Evolutionary conservation across 1,140 invertebrate species (phyloP).

Genomic region (Drosophila neocordata): DNA sequence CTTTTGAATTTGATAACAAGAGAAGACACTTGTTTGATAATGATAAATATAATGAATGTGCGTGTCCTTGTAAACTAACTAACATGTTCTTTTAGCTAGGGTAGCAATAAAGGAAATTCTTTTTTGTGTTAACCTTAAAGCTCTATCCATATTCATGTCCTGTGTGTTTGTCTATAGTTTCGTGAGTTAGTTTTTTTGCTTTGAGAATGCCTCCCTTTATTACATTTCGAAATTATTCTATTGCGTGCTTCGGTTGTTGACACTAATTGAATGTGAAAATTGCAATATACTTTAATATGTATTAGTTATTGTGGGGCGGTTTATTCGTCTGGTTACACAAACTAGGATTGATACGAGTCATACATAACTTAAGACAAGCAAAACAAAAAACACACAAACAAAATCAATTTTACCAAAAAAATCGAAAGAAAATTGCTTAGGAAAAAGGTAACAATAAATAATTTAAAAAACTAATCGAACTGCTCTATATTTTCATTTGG

Average conservation of each 20-base stretch:
- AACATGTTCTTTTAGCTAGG: no score
- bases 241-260: conserved; percentile 68
- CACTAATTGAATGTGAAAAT: conserved; percentile 62
- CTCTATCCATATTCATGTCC: conserved; percentile 9
- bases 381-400: background rate
- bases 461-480: background rate
- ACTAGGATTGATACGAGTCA: background rate
- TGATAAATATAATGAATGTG: no score
- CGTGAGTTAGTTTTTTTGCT: conserved; percentile 24
- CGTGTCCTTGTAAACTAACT: no score
- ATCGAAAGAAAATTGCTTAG: background rate
- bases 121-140: conserved; percentile 35
- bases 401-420: background rate
- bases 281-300: conserved; percentile 48
- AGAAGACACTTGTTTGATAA: no score
- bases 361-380: background rate
- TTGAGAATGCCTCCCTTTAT: conserved; percentile 6
- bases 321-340: conserved; percentile 26
- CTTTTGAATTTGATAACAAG: no score
- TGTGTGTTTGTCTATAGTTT: conserved; percentile 34
- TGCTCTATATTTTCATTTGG: background rate
- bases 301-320: conserved; percentile 22
- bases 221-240: conserved; percentile 58
- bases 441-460: background rate
- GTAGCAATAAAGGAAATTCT: background rate